Base-by-base conservation (phyloP, 2,797 vertebrate species). In the Rhinogobio ventralis region DNA sequence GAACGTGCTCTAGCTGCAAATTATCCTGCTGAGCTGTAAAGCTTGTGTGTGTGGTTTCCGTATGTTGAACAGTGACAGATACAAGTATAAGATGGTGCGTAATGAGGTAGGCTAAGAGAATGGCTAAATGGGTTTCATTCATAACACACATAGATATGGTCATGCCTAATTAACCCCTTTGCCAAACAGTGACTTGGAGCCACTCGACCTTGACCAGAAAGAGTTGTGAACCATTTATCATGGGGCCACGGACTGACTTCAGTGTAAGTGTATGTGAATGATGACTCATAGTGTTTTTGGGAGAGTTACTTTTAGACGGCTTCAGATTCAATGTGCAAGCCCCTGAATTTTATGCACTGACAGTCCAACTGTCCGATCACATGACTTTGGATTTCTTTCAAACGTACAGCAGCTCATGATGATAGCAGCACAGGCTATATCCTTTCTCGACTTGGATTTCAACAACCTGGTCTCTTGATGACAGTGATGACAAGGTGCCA, bases 61-160 rank as follows among this genome's bases (percentile, higher is more conserved):
- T 36, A 60, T 62, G 62, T 42, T 84, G 67, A 46, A 82, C 57
- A 15, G 85, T 88, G 85, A 87, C 84, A 88, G 80, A 81, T 89
- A 78, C 11, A 68, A 84, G 76, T 75, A 30, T 30, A 64, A 30
- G 28, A 30, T 81, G 82, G 86, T n/a, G 9, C 30, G 7, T 88
- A 89, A 88, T 89, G 87, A 86, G 85, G 79, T 67, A 77, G 73
- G 80, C 82, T 85, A 28, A 23, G 57, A 88, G 64, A 69, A 77
- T 17, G 51, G 82, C 69, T 85, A 86, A 89, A 86, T 81, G 72
- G 85, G 79, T 78, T 81, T 79, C 87, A 84, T 83, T 88, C 83
- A 85, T 82, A 86, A 87, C 84, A 71, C 82, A 81, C 84, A 81
- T 86, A 57, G 77, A 87, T 42, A 49, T 28, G 25, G 71, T 49